Conservation (phyloP, 30 jellyfish, hydroid and myxozoan species). For the Aurelia coerulea region DNA sequence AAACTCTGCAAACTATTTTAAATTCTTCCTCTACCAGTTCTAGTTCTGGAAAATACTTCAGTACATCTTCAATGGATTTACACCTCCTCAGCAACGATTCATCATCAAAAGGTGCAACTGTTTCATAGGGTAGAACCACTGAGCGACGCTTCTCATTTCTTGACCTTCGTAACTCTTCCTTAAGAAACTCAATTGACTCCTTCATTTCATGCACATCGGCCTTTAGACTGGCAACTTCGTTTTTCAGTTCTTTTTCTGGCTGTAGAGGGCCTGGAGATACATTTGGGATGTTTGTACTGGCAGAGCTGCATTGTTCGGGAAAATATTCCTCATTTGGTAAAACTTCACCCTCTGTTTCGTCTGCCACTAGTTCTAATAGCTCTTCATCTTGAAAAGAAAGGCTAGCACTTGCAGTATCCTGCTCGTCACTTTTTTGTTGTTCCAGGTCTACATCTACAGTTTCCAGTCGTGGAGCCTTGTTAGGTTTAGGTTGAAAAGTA, state of each 20-base stretch:
- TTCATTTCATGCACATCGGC: constrained; percentile 18
- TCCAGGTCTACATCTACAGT: constrained; percentile 14
- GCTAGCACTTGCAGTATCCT: constrained; percentile 14
- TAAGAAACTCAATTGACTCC: constrained; percentile 29
- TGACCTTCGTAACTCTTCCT: neutral
- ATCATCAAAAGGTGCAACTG: constrained; percentile 27
- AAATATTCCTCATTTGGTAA: neutral
- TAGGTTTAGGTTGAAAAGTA: constrained; percentile 35
- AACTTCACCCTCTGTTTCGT: constrained; percentile 1
- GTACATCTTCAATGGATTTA: neutral
- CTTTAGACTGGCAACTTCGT: constrained; percentile 11
- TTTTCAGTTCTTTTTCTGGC: constrained; percentile 10
- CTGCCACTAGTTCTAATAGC: neutral
- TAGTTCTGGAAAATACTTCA: constrained; percentile 25
- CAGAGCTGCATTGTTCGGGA: too few species aligned
- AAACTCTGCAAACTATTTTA: constrained; percentile 9
- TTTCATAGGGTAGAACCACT: constrained; percentile 4
- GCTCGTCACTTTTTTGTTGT: constrained; percentile 16
- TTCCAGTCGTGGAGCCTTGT: constrained; percentile 20
- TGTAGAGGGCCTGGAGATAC: constrained; percentile 7
- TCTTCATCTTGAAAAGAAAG: constrained; percentile 4
- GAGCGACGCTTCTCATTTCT: constrained; percentile 10
- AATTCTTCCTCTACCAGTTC: constrained; percentile 7
- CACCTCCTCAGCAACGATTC: constrained; percentile 14
- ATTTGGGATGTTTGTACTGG: neutral